These are phyloP conservation scores for Panagrolaimus sp. DNA, from an alignment of 1,140 invertebrate genomes.

Conservation along the genomic window DNA sequence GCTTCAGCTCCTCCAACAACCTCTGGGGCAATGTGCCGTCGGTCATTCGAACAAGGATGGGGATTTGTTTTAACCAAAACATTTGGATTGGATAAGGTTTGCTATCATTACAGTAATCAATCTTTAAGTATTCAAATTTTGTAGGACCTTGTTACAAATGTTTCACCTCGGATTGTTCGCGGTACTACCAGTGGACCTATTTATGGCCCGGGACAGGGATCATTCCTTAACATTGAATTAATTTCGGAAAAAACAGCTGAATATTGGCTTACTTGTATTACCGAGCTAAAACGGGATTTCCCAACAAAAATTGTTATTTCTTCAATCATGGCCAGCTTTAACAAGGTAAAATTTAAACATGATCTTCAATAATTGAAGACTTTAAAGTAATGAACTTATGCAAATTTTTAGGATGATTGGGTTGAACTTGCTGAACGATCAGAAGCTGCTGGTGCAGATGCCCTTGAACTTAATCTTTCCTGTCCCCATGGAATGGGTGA, in stretches of 20 bases:
- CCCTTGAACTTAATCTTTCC: conserved; percentile 87
- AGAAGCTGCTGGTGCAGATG: conserved; percentile 78
- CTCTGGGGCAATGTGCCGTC: conserved; percentile 79
- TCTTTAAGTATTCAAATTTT: conserved; percentile 59
- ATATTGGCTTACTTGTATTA: conserved; percentile 85
- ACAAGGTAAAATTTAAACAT: conserved; percentile 59
- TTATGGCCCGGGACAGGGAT: conserved; percentile 86
- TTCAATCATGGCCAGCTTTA: conserved; percentile 90
- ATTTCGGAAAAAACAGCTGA: conserved; percentile 90
- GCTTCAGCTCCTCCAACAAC: conserved; percentile 94
- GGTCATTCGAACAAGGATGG: conserved; percentile 89
- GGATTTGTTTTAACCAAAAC: conserved; percentile 93
- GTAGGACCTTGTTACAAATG: conserved; percentile 83
- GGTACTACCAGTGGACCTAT: conserved; percentile 83
- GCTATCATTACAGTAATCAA: background rate
- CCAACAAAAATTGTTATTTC: conserved; percentile 86
- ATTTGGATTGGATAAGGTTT: conserved; percentile 83
- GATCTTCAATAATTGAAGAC: background rate
- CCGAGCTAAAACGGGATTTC: conserved; percentile 84
- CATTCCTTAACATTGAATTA: conserved; percentile 82
- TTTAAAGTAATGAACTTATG: conserved; percentile 56
- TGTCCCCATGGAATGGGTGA: conserved; percentile 98
- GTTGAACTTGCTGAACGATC: conserved; percentile 72
- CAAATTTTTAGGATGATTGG: conserved; percentile 76
- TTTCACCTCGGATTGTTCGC: conserved; percentile 87